Evolutionary conservation across 2,888 invertebrate species (phyloP).

Genomic region (Melanostoma mellinum): DNA sequence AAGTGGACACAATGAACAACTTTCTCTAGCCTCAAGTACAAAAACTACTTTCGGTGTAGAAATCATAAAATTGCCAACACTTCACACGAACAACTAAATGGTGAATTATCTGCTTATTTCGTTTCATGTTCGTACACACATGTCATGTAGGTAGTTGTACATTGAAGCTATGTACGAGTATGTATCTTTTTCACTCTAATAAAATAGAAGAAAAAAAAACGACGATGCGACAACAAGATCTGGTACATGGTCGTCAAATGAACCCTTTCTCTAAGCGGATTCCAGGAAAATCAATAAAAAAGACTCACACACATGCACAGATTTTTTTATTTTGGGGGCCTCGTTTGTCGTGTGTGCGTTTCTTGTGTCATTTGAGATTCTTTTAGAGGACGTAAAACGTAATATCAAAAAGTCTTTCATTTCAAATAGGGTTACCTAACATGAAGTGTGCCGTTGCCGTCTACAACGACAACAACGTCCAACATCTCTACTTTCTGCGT

Average conservation of each 20-base stretch:
- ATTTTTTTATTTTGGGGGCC: neutral
- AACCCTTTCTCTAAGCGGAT: conserved; percentile 43
- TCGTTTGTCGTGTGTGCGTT: neutral
- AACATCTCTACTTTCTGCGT: conserved; percentile 3
- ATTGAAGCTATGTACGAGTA: conserved; percentile 16
- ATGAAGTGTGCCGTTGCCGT: neutral
- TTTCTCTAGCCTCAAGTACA: conserved; percentile 66
- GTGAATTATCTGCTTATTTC: conserved; percentile 50
- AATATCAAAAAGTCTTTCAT: conserved; percentile 13
- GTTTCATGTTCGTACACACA: conserved; percentile 13
- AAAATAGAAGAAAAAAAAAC: neutral
- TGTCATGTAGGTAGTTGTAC: conserved; percentile 28
- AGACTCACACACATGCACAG: neutral
- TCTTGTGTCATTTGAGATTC: conserved; percentile 42
- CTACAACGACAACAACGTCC: neutral
- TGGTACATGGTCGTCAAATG: conserved; percentile 38
- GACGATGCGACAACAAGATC: conserved; percentile 43
- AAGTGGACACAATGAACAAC: conserved; percentile 27
- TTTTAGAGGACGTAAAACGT: conserved; percentile 35
- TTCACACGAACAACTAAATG: conserved; percentile 33
- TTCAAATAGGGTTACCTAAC: conserved; percentile 32
- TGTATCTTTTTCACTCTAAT: conserved; percentile 33
- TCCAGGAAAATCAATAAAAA: conserved; percentile 48
- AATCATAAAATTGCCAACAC: conserved; percentile 51
- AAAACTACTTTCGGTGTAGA: conserved; percentile 64